Evolutionary conservation across 2,888 invertebrate genomes (phyloP), one percentile per base, ranked within the genome.

Genomic region (Sarcophaga rosellei): DNA sequence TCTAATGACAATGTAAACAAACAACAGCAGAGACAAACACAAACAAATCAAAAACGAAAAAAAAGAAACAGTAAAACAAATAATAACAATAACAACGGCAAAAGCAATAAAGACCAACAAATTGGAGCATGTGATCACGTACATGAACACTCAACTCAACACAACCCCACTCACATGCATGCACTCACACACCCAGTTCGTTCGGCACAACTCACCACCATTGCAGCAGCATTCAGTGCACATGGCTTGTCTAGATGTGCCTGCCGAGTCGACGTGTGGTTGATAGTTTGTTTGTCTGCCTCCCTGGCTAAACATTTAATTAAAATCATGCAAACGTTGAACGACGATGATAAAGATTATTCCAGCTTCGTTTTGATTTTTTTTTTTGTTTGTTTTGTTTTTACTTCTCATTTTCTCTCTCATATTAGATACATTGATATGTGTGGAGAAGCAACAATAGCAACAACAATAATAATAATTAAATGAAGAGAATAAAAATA

Each of bases 1-100:
- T 75, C 74, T 75, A 77, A 78, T 75, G 75, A 84, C 77, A 84
- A 77, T 81, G 70, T 84, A 81, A 85, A 77, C 81, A 86, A 84
- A 72, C 66, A 78, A 70, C 45, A 79, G 80, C 53, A 53, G 15
- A 53, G 53, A 2, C 35, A 35, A 35, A 17, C 4, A 25, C 73
- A 79, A 57, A 70, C 65, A 79, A 79, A 61, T 68, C 57, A 68
- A 61, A 77, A 78, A 66, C 20, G 45, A 20, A 2, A 53, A 59
- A 69, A 73, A 78, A 68, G 35, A 20, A 2, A 53, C 45, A 69
- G 66, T 59, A 23, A 47, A 72, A 59, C 25, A 76, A 82, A 77
- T 59, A 47, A 61, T 47, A 61, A 57, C 20, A 53, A 15, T 53
- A 53, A 35, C 35, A 35, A 35, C 35, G 35, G 35, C 53, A 53